Conservation (phyloP, 1,140 invertebrate genomes). For the Anoplolepis gracilipes region DNA sequence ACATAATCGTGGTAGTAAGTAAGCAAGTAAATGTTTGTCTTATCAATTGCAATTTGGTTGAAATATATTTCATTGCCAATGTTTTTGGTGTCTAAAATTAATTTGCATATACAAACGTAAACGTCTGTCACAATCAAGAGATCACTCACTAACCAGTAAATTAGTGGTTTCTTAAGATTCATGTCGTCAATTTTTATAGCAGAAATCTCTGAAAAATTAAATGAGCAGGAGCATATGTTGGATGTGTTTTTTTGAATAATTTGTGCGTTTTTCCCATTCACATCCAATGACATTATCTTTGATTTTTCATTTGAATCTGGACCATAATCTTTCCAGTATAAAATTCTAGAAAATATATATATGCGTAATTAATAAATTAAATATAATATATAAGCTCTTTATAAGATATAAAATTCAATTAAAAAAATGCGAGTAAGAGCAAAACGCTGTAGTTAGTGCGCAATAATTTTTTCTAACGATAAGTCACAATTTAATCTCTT, state of each 20-base stretch:
- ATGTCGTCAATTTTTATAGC: constrained; percentile 90
- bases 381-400: no score
- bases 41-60: constrained; percentile 88
- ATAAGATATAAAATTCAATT: no score
- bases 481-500: no score
- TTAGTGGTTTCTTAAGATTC: constrained; percentile 85
- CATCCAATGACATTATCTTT: constrained; percentile 87
- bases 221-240: no score
- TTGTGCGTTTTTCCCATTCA: constrained; percentile 86
- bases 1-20: no score
- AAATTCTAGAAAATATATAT: constrained; percentile 85
- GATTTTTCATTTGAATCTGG: constrained; percentile 86
- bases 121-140: constrained; percentile 89
- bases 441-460: no score
- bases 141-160: constrained; percentile 88
- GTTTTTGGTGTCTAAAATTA: constrained; percentile 86
- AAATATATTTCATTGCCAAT: constrained; percentile 81
- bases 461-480: no score
- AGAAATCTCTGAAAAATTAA: no score
- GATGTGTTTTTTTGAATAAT: constrained; percentile 80
- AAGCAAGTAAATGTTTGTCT: constrained; percentile 90
- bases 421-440: no score
- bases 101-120: constrained; percentile 89
- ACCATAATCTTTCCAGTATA: no score
- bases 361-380: no score